Evolutionary conservation across 2,797 vertebrate species (phyloP).

Genomic region (Acanthurus leucopareius): DNA sequence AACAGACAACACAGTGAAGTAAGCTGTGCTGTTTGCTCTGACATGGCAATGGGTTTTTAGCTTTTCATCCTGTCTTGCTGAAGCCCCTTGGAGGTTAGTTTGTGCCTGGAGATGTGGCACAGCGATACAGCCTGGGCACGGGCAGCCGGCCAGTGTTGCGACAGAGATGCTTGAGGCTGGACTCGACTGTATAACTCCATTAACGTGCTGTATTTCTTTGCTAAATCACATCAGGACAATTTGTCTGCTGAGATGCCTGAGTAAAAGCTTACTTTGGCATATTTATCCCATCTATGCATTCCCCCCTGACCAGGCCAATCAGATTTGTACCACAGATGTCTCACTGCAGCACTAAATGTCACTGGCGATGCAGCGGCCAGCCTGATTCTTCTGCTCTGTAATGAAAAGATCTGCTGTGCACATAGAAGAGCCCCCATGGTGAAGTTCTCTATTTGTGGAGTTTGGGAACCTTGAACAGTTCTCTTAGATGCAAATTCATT

Average conservation of each 20-base stretch:
- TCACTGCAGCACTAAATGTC: conserved; percentile 54
- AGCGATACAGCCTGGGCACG: conserved; percentile 48
- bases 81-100: conserved; percentile 34
- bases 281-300: conserved; percentile 78
- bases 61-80: conserved; percentile 36
- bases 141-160: conserved; percentile 62
- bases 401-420: conserved; percentile 44
- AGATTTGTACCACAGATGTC: conserved; percentile 70
- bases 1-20: conserved; percentile 46
- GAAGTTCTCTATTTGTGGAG: conserved; percentile 18
- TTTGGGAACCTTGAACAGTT: conserved; percentile 21
- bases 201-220: conserved; percentile 74
- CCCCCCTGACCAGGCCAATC: conserved; percentile 65
- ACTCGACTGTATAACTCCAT: conserved; percentile 74
- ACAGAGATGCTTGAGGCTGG: conserved; percentile 68
- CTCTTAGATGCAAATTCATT: background rate
- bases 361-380: conserved; percentile 32
- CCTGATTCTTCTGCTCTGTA: conserved; percentile 35
- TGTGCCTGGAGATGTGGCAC: conserved; percentile 46
- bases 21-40: conserved; percentile 39
- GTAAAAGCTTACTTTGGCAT: conserved; percentile 79
- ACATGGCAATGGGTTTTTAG: conserved; percentile 29
- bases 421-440: conserved; percentile 32
- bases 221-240: conserved; percentile 87
- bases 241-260: conserved; percentile 74